Evolutionary conservation across 1,140 invertebrate genomes (phyloP), one percentile per base, ranked within the genome.

Genomic region (Zeugodacus cucurbitae): DNA sequence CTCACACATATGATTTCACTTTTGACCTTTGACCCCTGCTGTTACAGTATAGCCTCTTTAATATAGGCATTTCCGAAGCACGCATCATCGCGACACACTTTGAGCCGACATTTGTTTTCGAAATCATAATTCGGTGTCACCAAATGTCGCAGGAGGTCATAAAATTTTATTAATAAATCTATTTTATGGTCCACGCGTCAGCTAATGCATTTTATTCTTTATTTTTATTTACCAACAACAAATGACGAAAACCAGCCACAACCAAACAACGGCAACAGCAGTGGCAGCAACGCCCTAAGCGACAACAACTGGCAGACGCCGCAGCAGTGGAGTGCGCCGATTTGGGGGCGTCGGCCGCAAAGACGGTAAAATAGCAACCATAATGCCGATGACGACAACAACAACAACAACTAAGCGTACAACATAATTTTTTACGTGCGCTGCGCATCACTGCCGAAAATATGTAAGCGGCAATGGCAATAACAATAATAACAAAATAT

Each of bases 111-210:
- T 91, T 91, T 91, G 91, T 90, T 89, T 88, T 70, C 85, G 85
- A 70, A 85, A 88, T 88, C 74, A 88, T 41, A 57, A 32, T 57
- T 58, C 48, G 54, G 14, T 44, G 26, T 82, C 41, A 41, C 37
- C 62, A 70, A 88, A 54, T 89, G 90, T 90, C 88, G 89, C 89
- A 90, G 86, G 89, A 90, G 90, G 90, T 88, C 90, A 91, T 91
- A 90, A 89, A 90, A 92, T 92, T 92, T 92, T 91, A 92, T 92
- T 92, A 92, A 92, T 92, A 92, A 92, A 92, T 92, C 91, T 91
- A 92, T 91, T 92, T 92, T 90, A 92, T 92, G 90, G 90, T 87
- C 88, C 78, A 87, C 70, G 29, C 70, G 87, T 87, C 88, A 92
- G 92, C 91, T 91, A 91, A 90, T 90, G 86, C 59, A 67, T 87